Evolutionary conservation across 2,888 invertebrate genomes (phyloP), one percentile per base, ranked within the genome.

Genomic region (Xylocampa areola): DNA sequence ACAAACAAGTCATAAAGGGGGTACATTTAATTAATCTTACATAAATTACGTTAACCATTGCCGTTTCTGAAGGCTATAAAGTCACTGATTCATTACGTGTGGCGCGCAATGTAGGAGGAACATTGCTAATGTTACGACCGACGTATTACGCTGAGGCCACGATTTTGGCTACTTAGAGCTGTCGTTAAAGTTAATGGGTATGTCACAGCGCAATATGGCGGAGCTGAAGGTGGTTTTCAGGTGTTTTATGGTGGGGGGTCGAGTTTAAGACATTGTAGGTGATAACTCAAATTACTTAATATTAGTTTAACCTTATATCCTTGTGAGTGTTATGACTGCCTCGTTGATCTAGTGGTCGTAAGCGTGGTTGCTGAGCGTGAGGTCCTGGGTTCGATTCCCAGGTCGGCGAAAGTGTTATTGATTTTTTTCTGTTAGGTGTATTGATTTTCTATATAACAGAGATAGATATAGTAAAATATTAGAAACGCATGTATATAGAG

Each of bases 1-100:
- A 60, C 72, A 63, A 71, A 66, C 57, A 75, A 62, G 49, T 54
- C 57, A 60, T 76, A 76, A 68, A 75, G 32, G 50, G 47, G 44
- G 23, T 23, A 48, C 44, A 68, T 75, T 72, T 73, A 72, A 75
- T 73, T 76, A 76, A 75, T 68, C 58, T 59, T 52, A 62, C 53
- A 55, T 57, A 59, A 54, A 62, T 70, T 61, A 72, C 53, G 61
- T 37, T 13, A 58, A 59, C 61, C 73, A 72, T 65, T 49, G 51
- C 73, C 55, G 69, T 51, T 67, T 75, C 43, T 66, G 63, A 69
- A 23, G 58, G 66, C 33, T 27, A 66, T 76, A 73, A 76, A 73
- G 49, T 40, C 50, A 41, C 60, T 68, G 69, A 76, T 73, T 76
- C 63, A 68, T 63, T 48, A 41, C 44, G 52, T 67, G 60, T 40